Base-by-base conservation (phyloP, 2,113 vertebrate genomes). In the Carassius auratus region DNA sequence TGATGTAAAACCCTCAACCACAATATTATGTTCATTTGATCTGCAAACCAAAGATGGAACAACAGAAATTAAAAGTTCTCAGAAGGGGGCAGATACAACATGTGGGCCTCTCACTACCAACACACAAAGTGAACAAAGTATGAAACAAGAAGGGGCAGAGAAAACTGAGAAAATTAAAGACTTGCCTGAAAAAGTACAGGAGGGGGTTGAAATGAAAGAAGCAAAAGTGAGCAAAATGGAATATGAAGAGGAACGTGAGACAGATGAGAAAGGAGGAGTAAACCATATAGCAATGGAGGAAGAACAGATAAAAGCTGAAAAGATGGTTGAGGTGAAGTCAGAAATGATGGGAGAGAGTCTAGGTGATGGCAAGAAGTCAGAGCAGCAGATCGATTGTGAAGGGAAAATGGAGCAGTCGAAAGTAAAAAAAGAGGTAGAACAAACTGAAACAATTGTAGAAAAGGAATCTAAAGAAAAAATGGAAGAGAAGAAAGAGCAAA, bases 1-100 rank as follows among this genome's bases (percentile, higher is more conserved):
- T 8, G 85, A 85, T 77, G 52, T 90, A 8, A 42, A 87, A 77
- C 83, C 86, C 55, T 89, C 91, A 55, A 81, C 86, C 9, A 42
- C 87, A 69, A 87, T 42, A 52, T 59, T 80, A 6, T 80, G 79
- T 59, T 89, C 92, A 76, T 80, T 84, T 91, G 81, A 84, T 80
- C 92, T 71, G 91, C 55, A 93, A 12, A 85, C 92, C 17, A 91
- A 94, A 86, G 95, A 96, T 71, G 94, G 95, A 42, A 94, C 94
- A 15, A 94, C 93, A 79, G 96, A 96, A 88, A 92, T 94, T 84
- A 90, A 89, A 64, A 91, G 92, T n/a, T 92, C 92, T 42, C 92
- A 87, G n/a, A 86, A 69, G 30, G 71, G 15, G 23, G 57, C 73
- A 15, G 86, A 76, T 78, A 91, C 84, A 87, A 85, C 81, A 62